Evolutionary conservation across 2,113 vertebrate genomes (phyloP), one percentile per base, ranked within the genome.

Genomic region (Chamaea fasciata): DNA sequence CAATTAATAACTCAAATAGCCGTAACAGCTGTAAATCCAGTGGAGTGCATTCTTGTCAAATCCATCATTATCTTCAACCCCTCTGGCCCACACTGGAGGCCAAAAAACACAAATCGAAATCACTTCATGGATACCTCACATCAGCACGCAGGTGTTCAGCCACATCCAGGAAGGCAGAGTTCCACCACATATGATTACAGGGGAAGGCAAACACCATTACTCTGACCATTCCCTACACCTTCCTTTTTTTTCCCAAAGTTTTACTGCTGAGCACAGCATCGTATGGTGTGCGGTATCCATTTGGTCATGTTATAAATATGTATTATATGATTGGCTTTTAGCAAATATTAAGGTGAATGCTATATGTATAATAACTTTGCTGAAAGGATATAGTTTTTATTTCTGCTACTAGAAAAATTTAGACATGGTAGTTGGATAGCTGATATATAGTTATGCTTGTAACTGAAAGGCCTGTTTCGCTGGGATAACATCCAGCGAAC

Each of bases 161-260:
- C 13, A 33, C 2, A 16, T 47, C 7, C 55, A 83, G 41, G 35
- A 88, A 79, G 62, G 15, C 33, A 31, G 41, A 41, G 21, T 42
- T 83, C 46, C 21, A 39, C 7, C 5, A 28, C 0, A 0, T 2
- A 47, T 2, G 1, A 33, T 30, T 52, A 75, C 9, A 39, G 33
- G 20, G 20, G 64, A 60, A 87, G n/a, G 31, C 11, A 68, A 70
- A 53, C 0, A 1, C 52, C 8, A 7, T 19, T 1, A 33, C 22
- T n/a, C 17, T 1, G 3, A 57, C 39, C 9, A 5, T 62, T 31
- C 11, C 10, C 15, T 11, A 5, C 4, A 49, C 65, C 17, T 26
- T 56, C 19, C 9, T 18, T 52, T 42, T 35, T 24, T 18, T 17
- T 9, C 24, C 11, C 3, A 4, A 59, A 44, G 15, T 57, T 86